phyloP scores from a whole-genome alignment of 2,113 vertebrate species.

The Zosterops lateralis region DNA sequence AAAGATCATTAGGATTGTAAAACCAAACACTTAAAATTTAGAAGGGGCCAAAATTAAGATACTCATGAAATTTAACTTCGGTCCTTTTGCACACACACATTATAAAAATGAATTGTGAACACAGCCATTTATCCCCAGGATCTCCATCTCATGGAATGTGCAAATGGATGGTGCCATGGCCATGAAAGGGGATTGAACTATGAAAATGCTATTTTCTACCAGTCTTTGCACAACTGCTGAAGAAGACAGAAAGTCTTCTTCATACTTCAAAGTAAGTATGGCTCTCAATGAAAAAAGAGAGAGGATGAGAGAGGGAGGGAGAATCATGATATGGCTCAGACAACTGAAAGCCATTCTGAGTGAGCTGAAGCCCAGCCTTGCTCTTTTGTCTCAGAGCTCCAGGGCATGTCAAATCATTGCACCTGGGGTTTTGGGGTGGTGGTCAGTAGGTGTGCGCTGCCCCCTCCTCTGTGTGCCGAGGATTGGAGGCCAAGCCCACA shows the following conservation, averaged over 20 bases:
- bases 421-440: not conserved
- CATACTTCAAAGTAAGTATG: not conserved
- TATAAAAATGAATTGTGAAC: not conserved
- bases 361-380: not conserved
- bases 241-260: not conserved
- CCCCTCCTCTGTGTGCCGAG: rapidly evolving
- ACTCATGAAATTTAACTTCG: not conserved
- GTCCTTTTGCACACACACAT: not conserved
- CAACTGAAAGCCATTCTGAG: not conserved
- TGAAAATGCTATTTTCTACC: not conserved
- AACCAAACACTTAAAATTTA: not conserved
- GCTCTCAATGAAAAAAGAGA: not conserved
- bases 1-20: not conserved
- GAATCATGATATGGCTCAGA: not conserved
- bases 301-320: not conserved
- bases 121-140: not conserved
- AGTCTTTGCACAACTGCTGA: not conserved
- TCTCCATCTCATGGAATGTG: not conserved
- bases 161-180: not conserved
- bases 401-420: not conserved
- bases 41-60: not conserved
- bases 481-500: rapidly evolving
- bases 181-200: not conserved
- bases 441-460: not conserved
- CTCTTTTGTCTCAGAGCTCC: not conserved